Evolutionary conservation across 2,888 invertebrate genomes (phyloP), one percentile per base, ranked within the genome.

Genomic region (Helleia helle): DNA sequence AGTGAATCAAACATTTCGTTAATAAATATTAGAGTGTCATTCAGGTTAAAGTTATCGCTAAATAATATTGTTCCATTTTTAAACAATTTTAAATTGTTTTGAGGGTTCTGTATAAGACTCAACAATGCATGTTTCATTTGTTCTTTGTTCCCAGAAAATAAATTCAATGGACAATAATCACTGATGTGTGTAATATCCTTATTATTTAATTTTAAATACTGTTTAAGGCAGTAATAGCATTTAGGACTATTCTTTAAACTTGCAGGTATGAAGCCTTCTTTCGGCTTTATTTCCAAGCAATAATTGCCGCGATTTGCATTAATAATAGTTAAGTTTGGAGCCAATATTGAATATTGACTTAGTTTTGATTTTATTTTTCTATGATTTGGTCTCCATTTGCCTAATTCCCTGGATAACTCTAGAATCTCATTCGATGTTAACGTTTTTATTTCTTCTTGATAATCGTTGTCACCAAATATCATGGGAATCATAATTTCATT

Each of bases 81-180:
- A 58, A 90, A 90, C 26, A 90, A 62, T 64, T 87, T 87, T 4
- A 90, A 74, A 61, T 90, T 90, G 59, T 90, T 90, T 54, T 90
- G 90, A 34, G 90, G 90, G 51, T 86, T 87, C 8, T 71, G 55
- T 11, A 88, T 63, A 24, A 90, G 62, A 39, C 69, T 76, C 31
- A 65, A 47, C 9, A 90, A 50, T 6, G 90, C 86, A 50, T 59
- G 58, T 52, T 75, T 86, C 87, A 90, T 90, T 57, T 87, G 72
- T 8, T 47, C 44, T 49, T 59, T 72, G 44, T 86, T 67, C 28
- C 91, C 91, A 46, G 91, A 91, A 72, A 90, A 92, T 22, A 92
- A 71, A 60, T 91, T 89, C 41, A 92, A 62, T 0, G 92, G 92
- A 54, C 92, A 92, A 58, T 91, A 92, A n/a, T 69, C 62, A 58